These are phyloP conservation scores for Macquaria ambigua DNA, from an alignment of 2,113 vertebrate genomes.

Conservation along the genomic window DNA sequence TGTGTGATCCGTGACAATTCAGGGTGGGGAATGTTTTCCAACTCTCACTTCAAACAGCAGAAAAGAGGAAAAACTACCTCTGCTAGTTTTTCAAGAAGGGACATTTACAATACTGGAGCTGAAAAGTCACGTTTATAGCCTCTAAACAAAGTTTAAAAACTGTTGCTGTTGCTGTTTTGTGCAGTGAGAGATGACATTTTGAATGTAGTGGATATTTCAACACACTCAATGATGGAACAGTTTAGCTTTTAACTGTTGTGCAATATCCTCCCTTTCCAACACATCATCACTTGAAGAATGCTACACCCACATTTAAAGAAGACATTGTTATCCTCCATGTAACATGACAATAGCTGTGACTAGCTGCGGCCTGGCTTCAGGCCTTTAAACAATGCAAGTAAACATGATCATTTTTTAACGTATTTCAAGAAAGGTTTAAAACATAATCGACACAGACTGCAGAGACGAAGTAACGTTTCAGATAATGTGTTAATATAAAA, in stretches of 20 bases:
- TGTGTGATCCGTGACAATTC: slow-evolving; percentile 43
- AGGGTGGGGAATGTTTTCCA: slow-evolving; percentile 48
- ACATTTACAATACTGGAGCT: neutral
- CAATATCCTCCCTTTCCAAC: slow-evolving; percentile 84
- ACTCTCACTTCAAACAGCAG: slow-evolving; percentile 5
- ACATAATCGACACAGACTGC: neutral
- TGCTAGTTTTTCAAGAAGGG: neutral
- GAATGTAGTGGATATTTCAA: slow-evolving; percentile 79
- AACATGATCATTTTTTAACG: neutral
- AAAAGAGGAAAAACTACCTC: neutral
- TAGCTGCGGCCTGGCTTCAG: slow-evolving; percentile 37
- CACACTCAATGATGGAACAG: slow-evolving; percentile 78
- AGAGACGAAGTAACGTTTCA: neutral
- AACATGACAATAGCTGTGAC: slow-evolving; percentile 56
- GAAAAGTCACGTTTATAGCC: neutral
- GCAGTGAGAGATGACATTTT: slow-evolving; percentile 71
- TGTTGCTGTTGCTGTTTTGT: slow-evolving; percentile 42
- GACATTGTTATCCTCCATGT: slow-evolving; percentile 61
- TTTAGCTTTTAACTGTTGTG: slow-evolving; percentile 77
- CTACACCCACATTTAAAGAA: slow-evolving; percentile 73
- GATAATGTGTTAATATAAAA: neutral
- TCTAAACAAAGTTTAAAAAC: slow-evolving; percentile 14
- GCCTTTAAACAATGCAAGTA: neutral
- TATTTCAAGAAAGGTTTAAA: neutral
- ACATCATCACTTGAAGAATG: slow-evolving; percentile 71